phyloP scores from a whole-genome alignment of 2,888 invertebrate species.

The Phorcus lineatus region DNA sequence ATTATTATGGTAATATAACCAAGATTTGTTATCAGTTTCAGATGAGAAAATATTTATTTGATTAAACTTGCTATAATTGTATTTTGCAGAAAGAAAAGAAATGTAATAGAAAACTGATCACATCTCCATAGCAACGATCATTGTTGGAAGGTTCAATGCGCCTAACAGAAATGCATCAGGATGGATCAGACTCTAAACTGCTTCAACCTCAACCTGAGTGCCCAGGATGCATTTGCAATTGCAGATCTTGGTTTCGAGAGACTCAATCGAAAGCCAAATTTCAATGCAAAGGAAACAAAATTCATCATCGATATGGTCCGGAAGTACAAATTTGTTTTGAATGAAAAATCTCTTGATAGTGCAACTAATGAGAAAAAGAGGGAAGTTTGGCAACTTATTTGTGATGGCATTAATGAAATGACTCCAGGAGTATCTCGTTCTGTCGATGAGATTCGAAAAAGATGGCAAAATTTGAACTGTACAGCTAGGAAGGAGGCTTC shows the following conservation, averaged over 20 bases:
- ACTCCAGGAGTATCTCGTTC: slow-evolving; percentile 1
- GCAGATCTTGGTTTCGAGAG: slow-evolving; percentile 1
- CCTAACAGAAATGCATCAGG: neutral
- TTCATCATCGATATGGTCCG: neutral
- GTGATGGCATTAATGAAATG: slow-evolving; percentile 11
- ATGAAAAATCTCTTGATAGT: neutral
- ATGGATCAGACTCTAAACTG: neutral
- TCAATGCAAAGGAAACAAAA: neutral
- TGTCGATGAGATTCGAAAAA: slow-evolving; percentile 7
- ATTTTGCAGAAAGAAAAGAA: too few species aligned
- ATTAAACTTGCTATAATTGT: too few species aligned
- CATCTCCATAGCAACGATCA: too few species aligned
- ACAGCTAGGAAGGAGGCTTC: neutral
- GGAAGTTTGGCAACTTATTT: slow-evolving; percentile 15
- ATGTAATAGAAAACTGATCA: too few species aligned
- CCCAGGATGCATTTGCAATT: neutral
- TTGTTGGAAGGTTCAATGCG: too few species aligned
- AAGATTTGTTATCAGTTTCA: too few species aligned
- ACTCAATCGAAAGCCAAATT: slow-evolving; percentile 1
- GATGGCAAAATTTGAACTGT: slow-evolving; percentile 18
- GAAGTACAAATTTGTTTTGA: slow-evolving; percentile 3
- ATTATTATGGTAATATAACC: too few species aligned
- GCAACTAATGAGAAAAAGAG: slow-evolving; percentile 5
- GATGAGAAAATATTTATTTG: too few species aligned
- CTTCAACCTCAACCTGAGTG: neutral